Percentiles rank a stretch among this genome's conserved stretches.
These are phyloP conservation scores for Penaeus japonicus DNA, from an alignment of 1,140 invertebrate species.

Conservation along the genomic window DNA sequence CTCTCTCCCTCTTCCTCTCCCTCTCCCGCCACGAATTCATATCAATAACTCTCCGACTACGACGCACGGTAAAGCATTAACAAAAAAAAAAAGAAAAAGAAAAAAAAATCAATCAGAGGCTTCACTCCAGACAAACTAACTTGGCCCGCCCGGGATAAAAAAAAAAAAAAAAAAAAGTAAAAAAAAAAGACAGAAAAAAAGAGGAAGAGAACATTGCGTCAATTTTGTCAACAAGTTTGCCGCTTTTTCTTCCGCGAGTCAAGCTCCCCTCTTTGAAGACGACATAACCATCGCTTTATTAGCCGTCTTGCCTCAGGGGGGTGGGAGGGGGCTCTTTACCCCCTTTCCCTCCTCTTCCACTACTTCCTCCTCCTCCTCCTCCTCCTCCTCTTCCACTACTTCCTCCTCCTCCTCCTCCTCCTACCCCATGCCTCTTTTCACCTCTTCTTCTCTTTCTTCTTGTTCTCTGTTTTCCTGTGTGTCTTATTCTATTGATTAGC, in stretches of 20 bases:
- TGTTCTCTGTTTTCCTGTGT: too few species aligned
- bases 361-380: too few species aligned
- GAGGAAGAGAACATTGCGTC: slow-evolving; percentile 27
- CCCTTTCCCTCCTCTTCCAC: background rate
- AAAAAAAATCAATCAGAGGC: background rate
- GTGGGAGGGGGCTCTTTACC: background rate
- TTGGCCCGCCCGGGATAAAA: background rate
- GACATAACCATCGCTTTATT: slow-evolving; percentile 52
- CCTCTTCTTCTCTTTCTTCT: too few species aligned
- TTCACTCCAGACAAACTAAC: too few species aligned
- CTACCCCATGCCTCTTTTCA: too few species aligned
- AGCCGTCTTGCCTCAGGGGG: background rate
- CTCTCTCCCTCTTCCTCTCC: background rate
- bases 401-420: background rate
- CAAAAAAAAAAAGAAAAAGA: background rate
- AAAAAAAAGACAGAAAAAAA: background rate
- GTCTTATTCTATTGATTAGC: background rate
- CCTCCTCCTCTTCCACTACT: background rate
- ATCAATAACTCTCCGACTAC: slow-evolving; percentile 22
- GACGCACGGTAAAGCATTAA: background rate
- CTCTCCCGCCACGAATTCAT: slow-evolving; percentile 2
- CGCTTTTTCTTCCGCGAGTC: slow-evolving; percentile 29
- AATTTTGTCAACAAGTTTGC: slow-evolving; percentile 56
- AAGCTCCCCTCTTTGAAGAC: slow-evolving; percentile 50
- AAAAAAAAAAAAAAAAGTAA: background rate